Evolutionary conservation across 2,113 vertebrate genomes (phyloP), one percentile per base, ranked within the genome.

Genomic region (Trogon melanurus): DNA sequence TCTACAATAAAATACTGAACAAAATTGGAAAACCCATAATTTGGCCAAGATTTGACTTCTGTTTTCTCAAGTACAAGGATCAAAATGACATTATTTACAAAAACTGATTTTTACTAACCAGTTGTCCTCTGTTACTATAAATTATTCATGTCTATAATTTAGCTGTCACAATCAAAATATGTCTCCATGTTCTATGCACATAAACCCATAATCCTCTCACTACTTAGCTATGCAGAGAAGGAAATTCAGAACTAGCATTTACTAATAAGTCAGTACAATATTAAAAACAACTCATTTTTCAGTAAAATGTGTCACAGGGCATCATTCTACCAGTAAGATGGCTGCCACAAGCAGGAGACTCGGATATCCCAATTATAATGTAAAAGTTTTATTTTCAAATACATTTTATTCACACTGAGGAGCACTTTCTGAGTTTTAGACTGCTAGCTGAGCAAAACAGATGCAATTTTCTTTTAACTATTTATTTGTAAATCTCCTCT

Each of bases 401-500:
- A 64, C 9, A 27, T 78, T 95, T 90, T 88, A 71, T 92, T 94
- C 79, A 95, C 19, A 26, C 53, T 25, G 32, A 90, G 71, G 34
- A 93, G 25, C 32, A 78, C 60, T 92, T 93, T 69, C 48, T 38
- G 38, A 79, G 56, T 94, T 95, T 78, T 67, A 95, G 48, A 86
- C 47, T 96, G 79, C 75, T 93, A 72, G 38, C 44, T 95, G 65
- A 84, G 93, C 72, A 91, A 88, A 93, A 94, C 5, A 85, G 88
- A 74, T 73, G 78, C 7, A 54, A 61, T 72, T 93, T 89, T 71
- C 44, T 91, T 91, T 89, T 86, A 88, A 90, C 64, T 83, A 26
- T 92, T 89, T 97, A 84, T 93, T 93, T 93, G 34, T 66, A 91
- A 94, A 92, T 88, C 44, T 90, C 91, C 79, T 79, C 41, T 85